Conservation (phyloP, 2,888 invertebrate species). For the Nebria salina region DNA sequence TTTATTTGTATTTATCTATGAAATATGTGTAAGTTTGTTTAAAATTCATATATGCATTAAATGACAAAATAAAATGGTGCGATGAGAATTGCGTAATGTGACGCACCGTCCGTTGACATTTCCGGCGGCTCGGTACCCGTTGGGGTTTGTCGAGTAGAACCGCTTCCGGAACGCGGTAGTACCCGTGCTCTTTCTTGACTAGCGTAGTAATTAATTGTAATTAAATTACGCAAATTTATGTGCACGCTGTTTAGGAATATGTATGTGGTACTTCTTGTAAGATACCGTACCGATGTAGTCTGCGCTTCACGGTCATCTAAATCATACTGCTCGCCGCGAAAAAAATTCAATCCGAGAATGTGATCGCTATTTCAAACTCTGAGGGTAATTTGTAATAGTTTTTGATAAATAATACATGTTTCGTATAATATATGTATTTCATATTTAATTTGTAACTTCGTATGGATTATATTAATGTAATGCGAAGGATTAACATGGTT, state of each 20-base stretch:
- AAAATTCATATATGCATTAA: background rate
- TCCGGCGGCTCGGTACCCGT: slow-evolving; percentile 7
- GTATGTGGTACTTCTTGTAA: slow-evolving; percentile 1
- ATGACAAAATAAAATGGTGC: background rate
- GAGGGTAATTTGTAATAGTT: slow-evolving; percentile 7
- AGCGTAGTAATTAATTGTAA: slow-evolving; percentile 38
- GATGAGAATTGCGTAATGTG: background rate
- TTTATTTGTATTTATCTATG: too few relatives aligned
- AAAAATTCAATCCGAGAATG: slow-evolving; percentile 2
- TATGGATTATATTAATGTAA: background rate
- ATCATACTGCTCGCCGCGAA: slow-evolving; percentile 12
- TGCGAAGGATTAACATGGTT: background rate
- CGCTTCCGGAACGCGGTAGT: slow-evolving; percentile 10
- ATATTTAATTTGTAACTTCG: background rate
- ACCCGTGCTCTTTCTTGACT: background rate
- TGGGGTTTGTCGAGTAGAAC: slow-evolving; percentile 5
- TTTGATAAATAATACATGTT: slow-evolving; percentile 8
- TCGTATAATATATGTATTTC: slow-evolving; percentile 5
- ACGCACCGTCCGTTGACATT: slow-evolving; percentile 6
- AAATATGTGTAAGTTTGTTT: too few relatives aligned
- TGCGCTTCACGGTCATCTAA: background rate
- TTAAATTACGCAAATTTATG: slow-evolving; percentile 42
- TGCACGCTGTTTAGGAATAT: slow-evolving; percentile 12
- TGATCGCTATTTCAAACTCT: slow-evolving; percentile 2
- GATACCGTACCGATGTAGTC: slow-evolving; percentile 2